Base-by-base conservation (phyloP, 1,140 invertebrate genomes). In the Chironomus striatipennis region DNA sequence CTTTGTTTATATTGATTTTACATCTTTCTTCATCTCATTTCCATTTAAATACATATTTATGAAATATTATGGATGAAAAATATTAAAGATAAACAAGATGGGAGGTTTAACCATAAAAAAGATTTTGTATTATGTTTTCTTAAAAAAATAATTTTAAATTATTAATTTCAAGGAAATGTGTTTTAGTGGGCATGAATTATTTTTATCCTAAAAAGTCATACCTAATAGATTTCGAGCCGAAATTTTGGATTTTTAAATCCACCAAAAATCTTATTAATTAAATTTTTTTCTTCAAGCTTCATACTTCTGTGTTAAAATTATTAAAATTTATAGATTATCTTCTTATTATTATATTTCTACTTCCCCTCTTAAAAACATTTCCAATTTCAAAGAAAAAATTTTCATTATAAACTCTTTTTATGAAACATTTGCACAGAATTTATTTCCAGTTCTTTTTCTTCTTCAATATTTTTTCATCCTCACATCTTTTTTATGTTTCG, bases 331-430 rank as follows among this genome's bases (percentile, higher is more conserved):
- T 57, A n/a, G 47, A 57, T 57, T 57, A 57, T 57, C 47, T 15
- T 57, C 12, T 57, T 34, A 34, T 34, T 34, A 34, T 34, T 34
- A 34, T 34, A 2, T 34, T 34, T 34, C 5, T 34, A 34, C 5
- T 57, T 57, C 47, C 47, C n/a, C 12, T 57, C 12, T 9, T 12
- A 47, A 57, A n/a, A 57, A 15, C 12, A 12, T 57, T n/a, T 57
- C 47, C n/a, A 57, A 57, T 5, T 57, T 57, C n/a, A 57, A n/a
- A n/a, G 47, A 4, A 15, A 57, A 57, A 57, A 57, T n/a, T 57
- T 47, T 57, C 47, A 57, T 57, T 57, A 57, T 57, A 57, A 57
- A 57, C 47, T 57, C 47, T 57, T 57, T 57, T 57, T 57, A 57
- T 15, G 47, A 57, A 34, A 2, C 24, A 34, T 34, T 34, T 34